Base-by-base conservation (phyloP, 2,797 vertebrate species). In the Sebastes vulpes region DNA sequence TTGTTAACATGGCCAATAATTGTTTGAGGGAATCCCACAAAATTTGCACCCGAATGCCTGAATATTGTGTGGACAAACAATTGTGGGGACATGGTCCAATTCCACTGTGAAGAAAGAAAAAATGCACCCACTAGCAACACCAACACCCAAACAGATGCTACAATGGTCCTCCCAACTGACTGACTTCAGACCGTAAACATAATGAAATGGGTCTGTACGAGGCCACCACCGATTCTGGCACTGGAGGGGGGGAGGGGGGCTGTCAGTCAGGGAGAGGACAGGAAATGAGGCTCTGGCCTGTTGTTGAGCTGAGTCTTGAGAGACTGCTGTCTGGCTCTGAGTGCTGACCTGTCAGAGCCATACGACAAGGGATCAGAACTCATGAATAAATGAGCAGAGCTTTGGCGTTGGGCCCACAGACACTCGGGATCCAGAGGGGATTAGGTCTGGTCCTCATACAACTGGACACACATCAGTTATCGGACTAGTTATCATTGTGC, bases 311-410 rank as follows among this genome's bases (percentile, higher is more conserved):
- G 35, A 5, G 52, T 64, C 69, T 69, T 61, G 46, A 65, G 63
- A 80, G 79, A 71, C 42, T 6, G 53, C 29, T 35, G 65, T 79
- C 72, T 85, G 71, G 68, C 76, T 75, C 52, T 21, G 50, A 77
- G 57, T 75, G 88, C 82, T 84, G 89, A 88, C 72, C 66, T 53
- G 76, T 69, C 75, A 76, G 69, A 59, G 52, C 26, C 70, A 80
- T 76, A 74, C 16, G 52, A 80, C 73, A 71, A 77, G 82, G 73
- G 81, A 88, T 84, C 76, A 89, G 56, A 71, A 84, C 72, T 81
- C 79, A 87, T 89, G 83, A 90, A 90, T 89, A 81, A 89, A 87
- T 83, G 70, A 91, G 69, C 31, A 79, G 71, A 38, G 60, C 35
- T 57, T 65, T 75, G 77, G 72, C 76, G 3, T 3, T 0, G 4